These are phyloP conservation scores for Pilophorus perplexus DNA, from an alignment of 2,888 invertebrate genomes.

Conservation along the genomic window DNA sequence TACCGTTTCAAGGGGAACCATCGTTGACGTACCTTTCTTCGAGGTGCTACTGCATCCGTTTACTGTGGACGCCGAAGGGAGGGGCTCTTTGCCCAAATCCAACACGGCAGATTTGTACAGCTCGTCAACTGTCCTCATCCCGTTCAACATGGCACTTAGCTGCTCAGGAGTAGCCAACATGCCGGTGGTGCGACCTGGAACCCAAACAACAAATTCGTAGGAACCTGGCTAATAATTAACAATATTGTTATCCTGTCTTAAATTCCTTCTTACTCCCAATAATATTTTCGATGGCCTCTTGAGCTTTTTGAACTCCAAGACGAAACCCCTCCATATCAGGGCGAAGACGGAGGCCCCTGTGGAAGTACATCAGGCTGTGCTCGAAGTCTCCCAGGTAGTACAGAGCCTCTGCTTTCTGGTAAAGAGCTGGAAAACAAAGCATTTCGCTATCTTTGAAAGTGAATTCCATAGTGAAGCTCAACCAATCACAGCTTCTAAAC, in stretches of 20 bases:
- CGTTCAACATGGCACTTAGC: slow-evolving; percentile 39
- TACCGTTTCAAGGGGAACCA: too few species aligned
- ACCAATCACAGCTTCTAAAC: not conserved
- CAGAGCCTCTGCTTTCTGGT: slow-evolving; percentile 87
- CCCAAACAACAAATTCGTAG: too few species aligned
- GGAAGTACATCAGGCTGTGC: slow-evolving; percentile 86
- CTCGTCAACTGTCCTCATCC: slow-evolving; percentile 43
- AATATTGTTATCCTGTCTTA: not conserved
- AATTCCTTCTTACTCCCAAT: slow-evolving; percentile 64
- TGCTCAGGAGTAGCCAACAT: slow-evolving; percentile 41
- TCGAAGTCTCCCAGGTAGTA: slow-evolving; percentile 92
- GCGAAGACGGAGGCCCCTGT: slow-evolving; percentile 77
- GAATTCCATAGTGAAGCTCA: too few species aligned
- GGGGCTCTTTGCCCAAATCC: slow-evolving; percentile 28
- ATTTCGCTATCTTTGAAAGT: too few species aligned
- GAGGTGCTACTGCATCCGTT: not conserved
- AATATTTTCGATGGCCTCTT: slow-evolving; percentile 90
- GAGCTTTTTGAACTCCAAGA: slow-evolving; percentile 79
- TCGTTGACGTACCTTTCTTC: not conserved
- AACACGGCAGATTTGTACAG: slow-evolving; percentile 40
- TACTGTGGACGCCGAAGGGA: slow-evolving; percentile 1
- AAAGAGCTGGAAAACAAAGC: slow-evolving; percentile 64
- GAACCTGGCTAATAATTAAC: too few species aligned
- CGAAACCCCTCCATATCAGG: slow-evolving; percentile 71
- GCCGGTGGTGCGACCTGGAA: slow-evolving; percentile 36